These are phyloP conservation scores for Bombylius major DNA, from an alignment of 2,888 invertebrate genomes.

Conservation along the genomic window DNA sequence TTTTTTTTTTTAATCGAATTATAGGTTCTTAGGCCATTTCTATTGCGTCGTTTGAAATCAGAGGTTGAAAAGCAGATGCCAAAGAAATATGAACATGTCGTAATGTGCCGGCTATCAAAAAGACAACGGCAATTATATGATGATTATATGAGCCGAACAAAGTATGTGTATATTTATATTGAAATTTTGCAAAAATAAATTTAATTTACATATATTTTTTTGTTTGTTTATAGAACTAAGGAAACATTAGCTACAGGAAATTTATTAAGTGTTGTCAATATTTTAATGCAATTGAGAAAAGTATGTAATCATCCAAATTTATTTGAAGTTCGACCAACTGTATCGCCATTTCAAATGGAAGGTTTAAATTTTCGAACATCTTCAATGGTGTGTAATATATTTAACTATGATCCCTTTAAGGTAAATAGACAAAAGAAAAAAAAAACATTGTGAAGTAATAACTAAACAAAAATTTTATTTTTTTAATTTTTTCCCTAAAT, in stretches of 20 bases:
- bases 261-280: constrained; percentile 88
- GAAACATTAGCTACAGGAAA: constrained; percentile 90
- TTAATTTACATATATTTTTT: constrained; percentile 9
- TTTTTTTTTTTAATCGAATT: constrained; percentile 16
- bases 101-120: constrained; percentile 88
- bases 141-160: constrained; percentile 95
- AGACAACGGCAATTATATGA: constrained; percentile 95
- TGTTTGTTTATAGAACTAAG: constrained; percentile 75
- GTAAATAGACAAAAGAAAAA: constrained; percentile 34
- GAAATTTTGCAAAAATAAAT: neutral
- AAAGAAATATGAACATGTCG: constrained; percentile 88
- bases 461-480: neutral
- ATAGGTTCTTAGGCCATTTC: constrained; percentile 82
- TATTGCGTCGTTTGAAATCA: constrained; percentile 78
- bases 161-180: constrained; percentile 44
- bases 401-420: constrained; percentile 62
- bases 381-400: constrained; percentile 53
- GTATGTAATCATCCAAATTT: constrained; percentile 97
- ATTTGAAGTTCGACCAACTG: constrained; percentile 90
- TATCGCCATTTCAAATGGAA: constrained; percentile 85
- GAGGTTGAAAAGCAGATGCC: constrained; percentile 98
- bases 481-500: constrained; percentile 14
- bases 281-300: constrained; percentile 93
- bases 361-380: constrained; percentile 58
- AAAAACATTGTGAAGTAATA: too few relatives aligned